Percentiles rank a stretch among this genome's conserved stretches.
These are phyloP conservation scores for Dendronephthya gigantea DNA, from an alignment of 64 coral and sea anemone species.

Conservation along the genomic window DNA sequence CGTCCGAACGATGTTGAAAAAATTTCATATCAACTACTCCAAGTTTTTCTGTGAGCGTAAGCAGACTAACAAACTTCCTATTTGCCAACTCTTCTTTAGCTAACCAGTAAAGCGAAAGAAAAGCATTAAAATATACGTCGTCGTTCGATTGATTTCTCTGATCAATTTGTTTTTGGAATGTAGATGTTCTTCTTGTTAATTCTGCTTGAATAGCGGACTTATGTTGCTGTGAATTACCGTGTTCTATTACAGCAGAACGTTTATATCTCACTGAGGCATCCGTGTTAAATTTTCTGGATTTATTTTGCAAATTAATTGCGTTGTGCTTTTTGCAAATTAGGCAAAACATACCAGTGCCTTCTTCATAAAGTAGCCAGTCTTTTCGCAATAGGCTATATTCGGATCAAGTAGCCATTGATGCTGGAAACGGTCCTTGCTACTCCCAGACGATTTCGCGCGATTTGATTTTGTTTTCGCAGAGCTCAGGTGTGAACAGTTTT, in stretches of 20 bases:
- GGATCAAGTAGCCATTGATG: slow-evolving; percentile 38
- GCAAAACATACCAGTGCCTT: slow-evolving; percentile 40
- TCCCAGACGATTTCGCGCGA: not conserved
- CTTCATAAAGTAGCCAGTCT: slow-evolving; percentile 38
- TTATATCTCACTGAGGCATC: not conserved
- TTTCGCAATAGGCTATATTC: slow-evolving; percentile 32
- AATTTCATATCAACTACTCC: not conserved
- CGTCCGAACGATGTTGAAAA: not conserved
- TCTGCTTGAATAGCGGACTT: not conserved
- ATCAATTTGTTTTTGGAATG: not conserved
- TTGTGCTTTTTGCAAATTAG: slow-evolving; percentile 41
- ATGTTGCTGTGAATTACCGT: not conserved
- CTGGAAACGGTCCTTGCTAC: slow-evolving; percentile 22
- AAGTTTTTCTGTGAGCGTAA: slow-evolving; percentile 18
- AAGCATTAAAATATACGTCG: not conserved
- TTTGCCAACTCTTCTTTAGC: not conserved
- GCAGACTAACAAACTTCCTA: not conserved
- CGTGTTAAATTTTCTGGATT: slow-evolving; percentile 18
- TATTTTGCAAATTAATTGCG: slow-evolving; percentile 30
- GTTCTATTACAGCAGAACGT: not conserved
- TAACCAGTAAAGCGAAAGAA: not conserved
- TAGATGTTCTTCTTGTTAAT: not conserved
- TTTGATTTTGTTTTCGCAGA: not conserved
- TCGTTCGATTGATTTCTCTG: not conserved
- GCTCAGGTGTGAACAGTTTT: not conserved